Percentiles rank a stretch among this genome's conserved stretches.
phyloP scores from a whole-genome alignment of 2,113 vertebrate genomes.

The Microcebus griseorufus region DNA sequence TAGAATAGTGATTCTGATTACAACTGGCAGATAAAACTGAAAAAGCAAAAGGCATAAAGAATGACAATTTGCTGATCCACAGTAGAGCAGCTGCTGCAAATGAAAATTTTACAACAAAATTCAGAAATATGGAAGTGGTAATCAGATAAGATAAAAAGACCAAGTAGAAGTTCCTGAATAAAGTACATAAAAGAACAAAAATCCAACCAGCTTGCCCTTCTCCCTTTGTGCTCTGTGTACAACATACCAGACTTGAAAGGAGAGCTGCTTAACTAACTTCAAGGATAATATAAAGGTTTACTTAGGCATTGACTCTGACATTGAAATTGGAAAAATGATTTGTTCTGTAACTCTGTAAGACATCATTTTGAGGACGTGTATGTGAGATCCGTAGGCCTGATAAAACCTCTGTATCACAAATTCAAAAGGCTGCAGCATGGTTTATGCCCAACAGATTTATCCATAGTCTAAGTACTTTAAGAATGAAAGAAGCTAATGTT shows the following conservation, averaged over 20 bases:
- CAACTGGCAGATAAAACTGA: not conserved
- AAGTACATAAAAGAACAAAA: not conserved
- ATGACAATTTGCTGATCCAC: not conserved
- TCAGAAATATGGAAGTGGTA: not conserved
- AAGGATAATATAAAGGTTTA: not conserved
- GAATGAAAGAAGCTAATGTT: conserved; percentile 39
- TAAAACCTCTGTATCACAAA: conserved; percentile 34
- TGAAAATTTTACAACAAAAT: not conserved
- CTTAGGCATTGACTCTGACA: not conserved
- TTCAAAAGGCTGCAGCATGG: not conserved
- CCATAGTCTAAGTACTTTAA: conserved; percentile 3
- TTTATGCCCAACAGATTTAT: conserved; percentile 40
- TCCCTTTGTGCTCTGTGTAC: not conserved
- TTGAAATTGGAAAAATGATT: not conserved
- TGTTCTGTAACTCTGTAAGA: not conserved
- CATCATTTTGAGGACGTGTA: not conserved
- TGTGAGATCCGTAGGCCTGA: not conserved
- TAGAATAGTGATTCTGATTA: not conserved
- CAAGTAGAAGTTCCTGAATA: not conserved
- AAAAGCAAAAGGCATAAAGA: not conserved
- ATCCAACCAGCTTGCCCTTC: not conserved
- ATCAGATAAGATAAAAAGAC: not conserved
- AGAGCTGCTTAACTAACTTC: not conserved
- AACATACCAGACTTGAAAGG: not conserved
- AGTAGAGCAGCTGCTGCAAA: not conserved